Conservation (phyloP, 2,888 invertebrate genomes). For the Andrena dorsata region DNA sequence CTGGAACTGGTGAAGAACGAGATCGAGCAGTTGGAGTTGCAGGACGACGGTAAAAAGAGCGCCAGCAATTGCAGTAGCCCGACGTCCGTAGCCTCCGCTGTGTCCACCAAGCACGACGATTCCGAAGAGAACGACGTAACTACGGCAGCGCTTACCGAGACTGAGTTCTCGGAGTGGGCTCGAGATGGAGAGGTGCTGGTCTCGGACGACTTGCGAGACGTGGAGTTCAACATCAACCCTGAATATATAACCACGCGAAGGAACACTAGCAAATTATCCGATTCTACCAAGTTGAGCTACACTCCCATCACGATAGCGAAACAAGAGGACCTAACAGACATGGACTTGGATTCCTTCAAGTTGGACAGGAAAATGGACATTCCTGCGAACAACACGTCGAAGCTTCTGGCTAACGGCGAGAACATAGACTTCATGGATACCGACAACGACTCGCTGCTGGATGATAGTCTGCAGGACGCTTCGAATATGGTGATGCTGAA, state of each 20-base stretch:
- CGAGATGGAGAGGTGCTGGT: slow-evolving; percentile 90
- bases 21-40: slow-evolving; percentile 79
- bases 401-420: slow-evolving; percentile 88
- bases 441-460: slow-evolving; percentile 91
- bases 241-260: slow-evolving; percentile 82
- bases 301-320: slow-evolving; percentile 75
- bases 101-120: slow-evolving; percentile 85
- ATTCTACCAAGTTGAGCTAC: slow-evolving; percentile 31
- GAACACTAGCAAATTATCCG: slow-evolving; percentile 47
- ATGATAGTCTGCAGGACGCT: slow-evolving; percentile 87
- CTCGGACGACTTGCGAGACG: slow-evolving; percentile 91
- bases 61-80: slow-evolving; percentile 86
- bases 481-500: slow-evolving; percentile 86
- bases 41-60: slow-evolving; percentile 75
- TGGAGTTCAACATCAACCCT: slow-evolving; percentile 87
- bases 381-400: slow-evolving; percentile 79
- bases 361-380: slow-evolving; percentile 55
- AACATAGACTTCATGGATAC: slow-evolving; percentile 95
- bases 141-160: slow-evolving; percentile 92
- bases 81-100: slow-evolving; percentile 85
- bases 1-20: slow-evolving; percentile 79
- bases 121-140: slow-evolving; percentile 89
- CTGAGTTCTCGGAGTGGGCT: slow-evolving; percentile 96
- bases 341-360: slow-evolving; percentile 82
- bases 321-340: slow-evolving; percentile 83